A percentile compares a stretch with the other conserved stretches of the same genome.
Conservation (phyloP, 1,140 invertebrate genomes). For the Drosophila rhopaloa region DNA sequence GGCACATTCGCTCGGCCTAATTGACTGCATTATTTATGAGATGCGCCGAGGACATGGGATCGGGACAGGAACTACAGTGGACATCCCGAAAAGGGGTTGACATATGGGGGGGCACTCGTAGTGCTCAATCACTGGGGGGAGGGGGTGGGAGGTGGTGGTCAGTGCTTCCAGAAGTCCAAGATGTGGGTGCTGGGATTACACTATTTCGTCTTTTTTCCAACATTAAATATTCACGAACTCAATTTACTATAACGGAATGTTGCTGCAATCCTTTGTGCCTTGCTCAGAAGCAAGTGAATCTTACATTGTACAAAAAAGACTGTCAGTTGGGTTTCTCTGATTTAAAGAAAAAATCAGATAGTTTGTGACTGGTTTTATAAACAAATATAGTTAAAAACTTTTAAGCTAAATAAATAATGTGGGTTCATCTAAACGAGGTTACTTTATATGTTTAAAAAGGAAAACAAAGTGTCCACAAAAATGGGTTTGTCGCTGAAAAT, state of each 20-base stretch:
- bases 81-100: constrained; percentile 65
- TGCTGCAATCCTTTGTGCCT: background rate
- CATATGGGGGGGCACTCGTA: constrained; percentile 22
- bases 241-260: constrained; percentile 71
- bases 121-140: constrained; percentile 44
- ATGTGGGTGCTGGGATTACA: constrained; percentile 25
- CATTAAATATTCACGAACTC: constrained; percentile 73
- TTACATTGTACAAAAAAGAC: background rate
- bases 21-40: constrained; percentile 76
- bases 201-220: constrained; percentile 43
- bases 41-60: constrained; percentile 13
- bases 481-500: too few species aligned
- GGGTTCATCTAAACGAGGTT: too few species aligned
- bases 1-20: constrained; percentile 60
- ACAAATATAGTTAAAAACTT: background rate
- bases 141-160: constrained; percentile 2
- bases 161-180: constrained; percentile 9
- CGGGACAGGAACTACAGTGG: background rate
- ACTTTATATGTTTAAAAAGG: too few species aligned
- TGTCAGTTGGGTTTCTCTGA: too few species aligned
- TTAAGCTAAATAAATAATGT: too few species aligned
- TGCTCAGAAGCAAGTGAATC: background rate
- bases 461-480: too few species aligned
- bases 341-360: background rate
- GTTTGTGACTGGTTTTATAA: too few species aligned